phyloP scores from a whole-genome alignment of 2,888 invertebrate species.

The Ophion slaviceki region DNA sequence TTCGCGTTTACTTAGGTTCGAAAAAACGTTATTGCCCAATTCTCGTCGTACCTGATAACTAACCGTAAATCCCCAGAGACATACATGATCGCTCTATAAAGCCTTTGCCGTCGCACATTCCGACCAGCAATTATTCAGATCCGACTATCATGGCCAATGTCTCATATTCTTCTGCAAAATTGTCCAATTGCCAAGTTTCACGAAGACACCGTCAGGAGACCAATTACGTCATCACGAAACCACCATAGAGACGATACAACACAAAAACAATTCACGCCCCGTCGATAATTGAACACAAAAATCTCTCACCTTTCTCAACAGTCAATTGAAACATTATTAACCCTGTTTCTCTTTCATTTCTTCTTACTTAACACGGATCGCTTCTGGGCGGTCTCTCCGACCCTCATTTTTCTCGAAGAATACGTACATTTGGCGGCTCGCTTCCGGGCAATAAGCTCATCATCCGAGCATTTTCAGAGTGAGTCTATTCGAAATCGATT shows the following conservation, averaged over 20 bases:
- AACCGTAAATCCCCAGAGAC: too few relatives aligned
- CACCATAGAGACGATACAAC: not conserved
- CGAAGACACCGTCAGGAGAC: not conserved
- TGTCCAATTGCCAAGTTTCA: not conserved
- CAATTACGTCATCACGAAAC: not conserved
- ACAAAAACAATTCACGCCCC: not conserved
- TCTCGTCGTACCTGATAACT: too few relatives aligned
- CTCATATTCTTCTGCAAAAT: not conserved
- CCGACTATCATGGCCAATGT: too few relatives aligned
- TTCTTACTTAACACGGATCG: not conserved
- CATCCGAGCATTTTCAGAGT: not conserved
- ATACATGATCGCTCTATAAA: too few relatives aligned
- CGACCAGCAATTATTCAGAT: too few relatives aligned
- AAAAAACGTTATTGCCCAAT: too few relatives aligned
- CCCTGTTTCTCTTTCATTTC: not conserved
- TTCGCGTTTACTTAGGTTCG: too few relatives aligned
- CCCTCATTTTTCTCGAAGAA: not conserved
- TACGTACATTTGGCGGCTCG: not conserved
- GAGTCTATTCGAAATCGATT: constrained; percentile 78
- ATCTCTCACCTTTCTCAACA: not conserved
- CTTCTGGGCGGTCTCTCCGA: constrained; percentile 9
- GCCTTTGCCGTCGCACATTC: too few relatives aligned
- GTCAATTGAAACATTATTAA: not conserved
- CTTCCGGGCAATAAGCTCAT: constrained; percentile 7
- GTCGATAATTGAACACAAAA: not conserved